These are phyloP conservation scores for Smutsia gigantea DNA, from an alignment of 2,797 vertebrate genomes.

Conservation along the genomic window DNA sequence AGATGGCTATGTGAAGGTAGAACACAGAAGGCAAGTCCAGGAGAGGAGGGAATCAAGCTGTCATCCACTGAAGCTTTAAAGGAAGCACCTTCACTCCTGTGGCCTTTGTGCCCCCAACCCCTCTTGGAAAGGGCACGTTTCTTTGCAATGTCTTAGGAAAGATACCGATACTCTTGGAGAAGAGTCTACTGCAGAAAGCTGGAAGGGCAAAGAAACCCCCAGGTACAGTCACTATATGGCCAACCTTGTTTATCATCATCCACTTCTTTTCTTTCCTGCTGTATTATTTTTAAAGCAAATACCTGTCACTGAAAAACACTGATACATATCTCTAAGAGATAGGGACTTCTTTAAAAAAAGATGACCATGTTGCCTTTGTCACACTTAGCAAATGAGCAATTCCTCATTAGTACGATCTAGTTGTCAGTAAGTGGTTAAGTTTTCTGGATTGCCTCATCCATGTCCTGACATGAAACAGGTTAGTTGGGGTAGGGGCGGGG, in stretches of 20 bases:
- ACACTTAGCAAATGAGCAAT: background rate
- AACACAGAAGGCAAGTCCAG: background rate
- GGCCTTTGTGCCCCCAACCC: background rate
- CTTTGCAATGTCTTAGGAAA: background rate
- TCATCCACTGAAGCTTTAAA: background rate
- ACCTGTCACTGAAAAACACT: background rate
- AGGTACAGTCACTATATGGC: fast-evolving
- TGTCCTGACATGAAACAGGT: background rate
- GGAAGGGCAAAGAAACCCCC: background rate
- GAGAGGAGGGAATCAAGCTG: no score
- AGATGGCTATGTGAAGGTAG: background rate
- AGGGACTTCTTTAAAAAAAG: background rate
- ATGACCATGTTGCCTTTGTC: background rate
- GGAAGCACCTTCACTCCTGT: background rate
- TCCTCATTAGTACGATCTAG: background rate
- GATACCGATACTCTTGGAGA: background rate
- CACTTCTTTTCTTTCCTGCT: background rate
- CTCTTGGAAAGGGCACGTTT: background rate
- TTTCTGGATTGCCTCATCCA: background rate
- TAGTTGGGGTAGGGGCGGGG: no score
- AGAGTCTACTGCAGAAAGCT: background rate
- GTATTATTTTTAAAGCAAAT: background rate
- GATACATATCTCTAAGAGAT: background rate
- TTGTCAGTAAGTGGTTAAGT: background rate
- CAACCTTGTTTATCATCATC: background rate